A percentile compares a stretch with the other conserved stretches of the same genome.
Conservation (phyloP, 2,113 vertebrate species). For the Saguinus midas region DNA sequence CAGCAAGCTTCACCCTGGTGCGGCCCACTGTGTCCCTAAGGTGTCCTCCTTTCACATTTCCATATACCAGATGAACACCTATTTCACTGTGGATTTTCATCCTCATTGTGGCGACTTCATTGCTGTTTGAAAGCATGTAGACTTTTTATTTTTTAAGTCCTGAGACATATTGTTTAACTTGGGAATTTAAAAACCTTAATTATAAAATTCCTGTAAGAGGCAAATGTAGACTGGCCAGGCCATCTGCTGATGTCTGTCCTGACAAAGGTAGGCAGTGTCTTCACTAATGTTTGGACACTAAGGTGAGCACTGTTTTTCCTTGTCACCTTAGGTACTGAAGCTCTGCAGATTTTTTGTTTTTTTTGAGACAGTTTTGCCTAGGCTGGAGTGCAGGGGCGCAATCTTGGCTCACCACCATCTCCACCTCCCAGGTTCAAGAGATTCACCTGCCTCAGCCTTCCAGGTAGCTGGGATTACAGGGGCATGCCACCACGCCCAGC, state of each 20-base stretch:
- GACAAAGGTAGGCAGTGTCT: neutral
- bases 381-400: too few relatives aligned
- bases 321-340: slow-evolving; percentile 27
- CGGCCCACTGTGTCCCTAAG: rapidly evolving
- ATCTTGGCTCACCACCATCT: too few relatives aligned
- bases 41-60: neutral
- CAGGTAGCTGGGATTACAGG: too few relatives aligned
- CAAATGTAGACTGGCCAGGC: too few relatives aligned
- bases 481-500: too few relatives aligned
- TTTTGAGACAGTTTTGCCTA: too few relatives aligned
- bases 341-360: neutral
- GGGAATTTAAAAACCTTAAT: neutral
- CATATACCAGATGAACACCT: rapidly evolving
- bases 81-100: rapidly evolving
- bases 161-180: neutral
- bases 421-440: too few relatives aligned
- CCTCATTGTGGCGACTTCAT: rapidly evolving
- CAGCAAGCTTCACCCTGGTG: neutral
- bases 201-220: neutral
- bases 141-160: neutral
- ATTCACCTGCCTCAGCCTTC: too few relatives aligned
- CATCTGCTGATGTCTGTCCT: too few relatives aligned
- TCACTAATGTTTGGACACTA: neutral
- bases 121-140: neutral
- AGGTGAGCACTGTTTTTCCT: neutral